Conservation (phyloP, 2,888 invertebrate genomes). For the Rhamnusium bicolor region DNA sequence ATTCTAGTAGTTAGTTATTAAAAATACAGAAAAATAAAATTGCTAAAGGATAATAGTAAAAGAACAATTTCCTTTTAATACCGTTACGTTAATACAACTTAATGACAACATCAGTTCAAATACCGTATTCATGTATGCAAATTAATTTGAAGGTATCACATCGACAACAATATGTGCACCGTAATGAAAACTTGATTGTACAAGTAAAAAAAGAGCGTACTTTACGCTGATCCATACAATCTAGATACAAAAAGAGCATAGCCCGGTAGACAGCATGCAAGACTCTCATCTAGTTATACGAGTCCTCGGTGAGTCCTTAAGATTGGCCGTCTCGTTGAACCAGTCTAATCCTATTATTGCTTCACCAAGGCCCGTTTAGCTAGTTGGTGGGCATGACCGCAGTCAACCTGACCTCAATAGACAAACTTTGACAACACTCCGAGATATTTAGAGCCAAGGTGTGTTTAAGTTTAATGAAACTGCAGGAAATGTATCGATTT, state of each 20-base stretch:
- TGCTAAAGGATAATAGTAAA: not conserved
- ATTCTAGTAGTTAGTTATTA: not conserved
- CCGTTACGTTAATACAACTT: not conserved
- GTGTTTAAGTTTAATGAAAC: constrained; percentile 24
- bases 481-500: not conserved
- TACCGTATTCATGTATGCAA: constrained; percentile 19
- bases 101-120: not conserved
- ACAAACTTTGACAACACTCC: constrained; percentile 15
- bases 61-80: not conserved
- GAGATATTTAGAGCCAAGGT: constrained; percentile 19
- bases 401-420: constrained; percentile 18
- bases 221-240: constrained; percentile 17
- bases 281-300: constrained; percentile 34
- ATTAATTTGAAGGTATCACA: not conserved
- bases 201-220: constrained; percentile 7
- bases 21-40: not conserved
- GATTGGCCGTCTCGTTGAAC: constrained; percentile 21
- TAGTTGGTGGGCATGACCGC: constrained; percentile 24
- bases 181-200: constrained; percentile 16
- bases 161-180: constrained; percentile 13
- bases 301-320: constrained; percentile 32
- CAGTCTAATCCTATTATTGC: constrained; percentile 37
- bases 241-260: constrained; percentile 10
- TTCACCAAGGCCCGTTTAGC: constrained; percentile 17
- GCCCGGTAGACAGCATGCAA: constrained; percentile 11